Evolutionary conservation across 2,888 invertebrate species (phyloP).

Genomic region (Brenthis ino): DNA sequence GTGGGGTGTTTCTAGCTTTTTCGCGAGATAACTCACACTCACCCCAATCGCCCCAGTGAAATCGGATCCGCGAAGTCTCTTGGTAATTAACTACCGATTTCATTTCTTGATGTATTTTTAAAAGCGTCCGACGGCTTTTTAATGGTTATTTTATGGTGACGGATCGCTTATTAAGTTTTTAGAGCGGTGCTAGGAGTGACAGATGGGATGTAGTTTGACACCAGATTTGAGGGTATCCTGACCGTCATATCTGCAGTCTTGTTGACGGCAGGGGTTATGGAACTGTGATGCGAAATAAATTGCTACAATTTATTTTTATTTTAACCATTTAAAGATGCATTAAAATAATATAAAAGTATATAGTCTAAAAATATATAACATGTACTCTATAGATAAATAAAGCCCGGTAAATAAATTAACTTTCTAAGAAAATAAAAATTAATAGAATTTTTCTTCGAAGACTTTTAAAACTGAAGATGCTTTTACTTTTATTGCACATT

Average conservation of each 20-base stretch:
- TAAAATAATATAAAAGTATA: background rate
- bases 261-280: conserved; percentile 9
- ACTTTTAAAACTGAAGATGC: too few relatives aligned
- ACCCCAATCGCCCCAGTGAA: conserved; percentile 58
- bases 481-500: too few relatives aligned
- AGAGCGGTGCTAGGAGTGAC: conserved; percentile 70
- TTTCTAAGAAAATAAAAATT: too few relatives aligned
- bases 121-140: conserved; percentile 80
- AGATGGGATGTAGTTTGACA: conserved; percentile 81
- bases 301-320: conserved; percentile 34
- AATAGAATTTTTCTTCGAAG: too few relatives aligned
- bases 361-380: too few relatives aligned
- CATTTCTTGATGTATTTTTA: conserved; percentile 82
- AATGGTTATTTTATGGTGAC: conserved; percentile 83
- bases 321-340: conserved; percentile 12
- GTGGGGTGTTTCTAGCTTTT: conserved; percentile 31
- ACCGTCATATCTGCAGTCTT: conserved; percentile 30
- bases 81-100: conserved; percentile 81
- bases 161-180: conserved; percentile 82
- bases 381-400: too few relatives aligned
- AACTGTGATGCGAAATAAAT: conserved; percentile 34
- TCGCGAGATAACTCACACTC: conserved; percentile 44
- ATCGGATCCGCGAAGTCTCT: conserved; percentile 76
- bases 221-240: conserved; percentile 60
- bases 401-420: too few relatives aligned